Evolutionary conservation across 2,888 invertebrate species (phyloP).

Genomic region (Oxytorus armatus): DNA sequence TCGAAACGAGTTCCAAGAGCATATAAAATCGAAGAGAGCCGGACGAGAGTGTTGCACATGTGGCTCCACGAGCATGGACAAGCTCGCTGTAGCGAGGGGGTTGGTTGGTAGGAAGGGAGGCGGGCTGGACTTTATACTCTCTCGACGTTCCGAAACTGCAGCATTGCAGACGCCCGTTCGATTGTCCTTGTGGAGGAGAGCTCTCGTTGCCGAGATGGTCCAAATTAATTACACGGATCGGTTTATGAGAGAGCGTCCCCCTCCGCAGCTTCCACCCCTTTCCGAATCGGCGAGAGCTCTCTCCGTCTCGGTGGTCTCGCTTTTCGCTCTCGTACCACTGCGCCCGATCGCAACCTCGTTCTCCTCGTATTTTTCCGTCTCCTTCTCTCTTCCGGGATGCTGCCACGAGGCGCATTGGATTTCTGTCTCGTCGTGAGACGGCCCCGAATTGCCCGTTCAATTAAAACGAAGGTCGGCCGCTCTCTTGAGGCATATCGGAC

Average conservation of each 20-base stretch:
- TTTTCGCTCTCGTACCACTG: constrained; percentile 44
- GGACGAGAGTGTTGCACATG: constrained; percentile 40
- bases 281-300: constrained; percentile 46
- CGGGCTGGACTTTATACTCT: constrained; percentile 10
- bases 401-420: constrained; percentile 14
- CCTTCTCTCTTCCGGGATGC: constrained; percentile 50
- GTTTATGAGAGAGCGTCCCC: constrained; percentile 65
- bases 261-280: no score
- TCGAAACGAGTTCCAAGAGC: constrained; percentile 63
- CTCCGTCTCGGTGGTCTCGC: constrained; percentile 62
- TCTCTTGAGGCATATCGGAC: background rate
- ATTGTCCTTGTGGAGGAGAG: constrained; percentile 58
- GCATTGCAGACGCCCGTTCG: constrained; percentile 35
- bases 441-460: constrained; percentile 61
- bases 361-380: constrained; percentile 5
- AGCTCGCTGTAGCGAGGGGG: background rate
- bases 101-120: no score
- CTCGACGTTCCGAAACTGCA: constrained; percentile 34
- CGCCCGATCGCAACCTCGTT: constrained; percentile 22
- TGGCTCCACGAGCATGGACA: constrained; percentile 10
- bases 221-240: constrained; percentile 68
- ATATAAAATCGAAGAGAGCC: constrained; percentile 34
- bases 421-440: constrained; percentile 29
- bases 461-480: constrained; percentile 62
- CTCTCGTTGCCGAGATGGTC: constrained; percentile 64